Evolutionary conservation across 2,113 vertebrate genomes (phyloP), one percentile per base, ranked within the genome.

Genomic region (Pelecanus crispus): DNA sequence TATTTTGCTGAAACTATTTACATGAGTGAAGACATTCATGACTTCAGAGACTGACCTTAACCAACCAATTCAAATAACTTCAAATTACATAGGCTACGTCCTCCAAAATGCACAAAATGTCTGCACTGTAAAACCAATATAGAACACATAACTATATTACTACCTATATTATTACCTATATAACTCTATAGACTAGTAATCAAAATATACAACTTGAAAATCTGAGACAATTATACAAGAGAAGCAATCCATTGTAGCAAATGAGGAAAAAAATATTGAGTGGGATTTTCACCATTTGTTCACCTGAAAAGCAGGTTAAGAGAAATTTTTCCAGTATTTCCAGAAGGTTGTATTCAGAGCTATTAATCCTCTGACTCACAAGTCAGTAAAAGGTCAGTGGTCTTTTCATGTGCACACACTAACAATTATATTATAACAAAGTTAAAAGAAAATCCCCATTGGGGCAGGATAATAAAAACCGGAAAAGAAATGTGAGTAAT

Each of bases 401-500:
- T 78, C 72, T 92, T 97, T 78, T 91, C 73, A 52, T 72, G 62
- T 59, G 72, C 45, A 45, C 75, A 83, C 22, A 3, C 68, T 73
- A 92, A 88, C 86, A 88, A 84, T 83, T 92, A 95, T 68, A 90
- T 75, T 94, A 91, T 61, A 89, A 94, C 56, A 92, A 95, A 95
- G 94, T 87, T 92, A 85, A 89, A 92, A 94, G 81, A 96, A 96
- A 91, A 94, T 94, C 77, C 91, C 91, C 84, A 82, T 31, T 81
- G 83, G 73, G 77, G 40, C 84, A 91, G 81, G 81, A 94, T 92
- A 97, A 96, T 94, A 94, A 94, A 94, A 97, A 94, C 73, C 49
- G 45, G 95, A 97, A 96, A 89, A 96, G 73, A 91, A 95, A 97
- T 77, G 45, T 96, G 89, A 95, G 70, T 91, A 95, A 92, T 13